Conservation (phyloP, 2,113 vertebrate genomes). For the Xenopus borealis region DNA sequence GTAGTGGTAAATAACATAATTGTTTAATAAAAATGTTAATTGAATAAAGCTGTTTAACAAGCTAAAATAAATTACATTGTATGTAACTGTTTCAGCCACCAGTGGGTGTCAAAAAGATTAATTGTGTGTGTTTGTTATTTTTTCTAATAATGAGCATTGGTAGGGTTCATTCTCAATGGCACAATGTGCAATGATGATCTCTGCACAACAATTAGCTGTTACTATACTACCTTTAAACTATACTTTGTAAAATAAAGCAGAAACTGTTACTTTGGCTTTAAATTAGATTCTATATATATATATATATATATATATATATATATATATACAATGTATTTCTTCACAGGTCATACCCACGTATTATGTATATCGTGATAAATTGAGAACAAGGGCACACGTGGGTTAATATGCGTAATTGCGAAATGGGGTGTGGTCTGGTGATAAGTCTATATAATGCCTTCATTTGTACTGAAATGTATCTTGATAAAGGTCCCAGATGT, state of each 20-base stretch:
- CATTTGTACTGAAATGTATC: too few relatives aligned
- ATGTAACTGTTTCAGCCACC: conserved; percentile 27
- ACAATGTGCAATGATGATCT: neutral
- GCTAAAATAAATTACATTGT: conserved; percentile 36
- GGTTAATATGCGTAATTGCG: too few relatives aligned
- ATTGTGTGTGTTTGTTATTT: conserved; percentile 32
- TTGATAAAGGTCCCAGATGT: too few relatives aligned
- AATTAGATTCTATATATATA: neutral
- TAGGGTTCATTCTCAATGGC: conserved; percentile 23
- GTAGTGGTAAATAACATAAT: conserved; percentile 35
- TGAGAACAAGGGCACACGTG: too few relatives aligned
- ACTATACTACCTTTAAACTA: neutral
- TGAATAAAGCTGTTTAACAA: neutral
- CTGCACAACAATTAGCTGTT: conserved; percentile 27
- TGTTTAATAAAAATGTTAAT: conserved; percentile 28
- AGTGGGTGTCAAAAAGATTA: conserved; percentile 33
- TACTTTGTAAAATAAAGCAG: neutral
- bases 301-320: too few relatives aligned
- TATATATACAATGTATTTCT: neutral
- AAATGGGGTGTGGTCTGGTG: too few relatives aligned
- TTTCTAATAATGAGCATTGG: conserved; percentile 31
- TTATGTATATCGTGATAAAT: too few relatives aligned
- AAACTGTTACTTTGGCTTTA: neutral
- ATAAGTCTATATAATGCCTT: too few relatives aligned
- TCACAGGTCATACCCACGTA: too few relatives aligned